Evolutionary conservation across 2,888 invertebrate genomes (phyloP), one percentile per base, ranked within the genome.

Genomic region (Platycnemis pennipes): DNA sequence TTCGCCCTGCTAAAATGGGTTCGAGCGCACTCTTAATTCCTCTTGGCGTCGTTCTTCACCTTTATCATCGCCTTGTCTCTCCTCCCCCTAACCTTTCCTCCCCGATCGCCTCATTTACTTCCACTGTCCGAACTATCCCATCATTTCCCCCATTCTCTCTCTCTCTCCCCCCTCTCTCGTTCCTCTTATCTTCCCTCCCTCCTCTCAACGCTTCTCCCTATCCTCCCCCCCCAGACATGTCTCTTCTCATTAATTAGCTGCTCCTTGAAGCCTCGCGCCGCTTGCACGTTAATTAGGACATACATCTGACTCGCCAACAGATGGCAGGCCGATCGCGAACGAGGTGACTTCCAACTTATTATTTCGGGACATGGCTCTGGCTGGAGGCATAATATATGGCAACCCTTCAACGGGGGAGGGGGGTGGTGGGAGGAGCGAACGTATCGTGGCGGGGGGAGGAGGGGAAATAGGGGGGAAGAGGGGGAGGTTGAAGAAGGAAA

Each of bases 241-340:
- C 91, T 91, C 91, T 44, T 91, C 91, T 69, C 63, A 63, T 91
- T 63, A 91, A 91, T 91, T 91, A 91, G 91, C 63, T 56, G 91
- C 44, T 63, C 91, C 91, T 91, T 91, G 91, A 91, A 56, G 69
- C 56, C 91, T 44, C 56, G 91, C 91, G 91, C 91, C 91, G 91
- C 91, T 42, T n/a, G 91, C 91, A 63, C 91, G 56, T 91, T 91
- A 91, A 91, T 91, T 91, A 91, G 91, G 91, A 91, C 91, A 91
- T 91, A 91, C 91, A 91, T 91, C 91, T 91, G 91, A 91, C 91
- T 91, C 56, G 44, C 91, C 91, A 69, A 63, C 91, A 63, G 91
- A 91, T 91, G 91, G 91, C 91, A 91, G 91, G 91, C 91, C 91
- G 91, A 91, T 91, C 91, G 91, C 91, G 91, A 45, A 91, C 45